Conservation (phyloP, 2,797 vertebrate species). For the Brachyrhaphis roseni region DNA sequence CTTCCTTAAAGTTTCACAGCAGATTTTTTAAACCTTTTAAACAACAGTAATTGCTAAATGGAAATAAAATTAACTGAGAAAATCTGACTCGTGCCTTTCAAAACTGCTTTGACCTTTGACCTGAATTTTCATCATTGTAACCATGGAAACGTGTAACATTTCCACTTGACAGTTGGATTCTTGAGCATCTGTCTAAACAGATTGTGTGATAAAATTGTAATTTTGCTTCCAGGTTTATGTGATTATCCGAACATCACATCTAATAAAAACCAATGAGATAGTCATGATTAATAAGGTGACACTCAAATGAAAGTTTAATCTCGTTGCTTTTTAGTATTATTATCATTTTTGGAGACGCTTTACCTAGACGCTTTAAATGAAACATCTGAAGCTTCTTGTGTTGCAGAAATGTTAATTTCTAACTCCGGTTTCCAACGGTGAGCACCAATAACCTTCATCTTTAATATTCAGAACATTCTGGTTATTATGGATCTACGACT, state of each 20-base stretch:
- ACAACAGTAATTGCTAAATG: too few relatives aligned
- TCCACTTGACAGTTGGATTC: neutral
- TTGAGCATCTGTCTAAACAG: neutral
- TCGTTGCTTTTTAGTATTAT: neutral
- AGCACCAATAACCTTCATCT: slow-evolving; percentile 47
- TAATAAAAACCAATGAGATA: neutral
- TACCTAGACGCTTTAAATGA: slow-evolving; percentile 6
- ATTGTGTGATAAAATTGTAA: neutral
- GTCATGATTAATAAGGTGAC: neutral
- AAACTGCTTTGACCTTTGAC: neutral
- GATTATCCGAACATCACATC: neutral
- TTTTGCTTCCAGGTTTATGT: neutral
- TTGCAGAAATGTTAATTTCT: slow-evolving; percentile 39
- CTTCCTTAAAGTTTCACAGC: too few relatives aligned
- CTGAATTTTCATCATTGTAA: neutral
- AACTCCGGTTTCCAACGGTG: slow-evolving; percentile 35
- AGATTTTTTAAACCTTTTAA: too few relatives aligned
- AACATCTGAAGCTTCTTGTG: slow-evolving; percentile 18
- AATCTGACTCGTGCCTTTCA: neutral
- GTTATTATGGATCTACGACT: slow-evolving; percentile 60
- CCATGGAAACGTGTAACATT: neutral
- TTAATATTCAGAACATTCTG: slow-evolving; percentile 48
- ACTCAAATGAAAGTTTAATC: neutral
- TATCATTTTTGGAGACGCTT: neutral
- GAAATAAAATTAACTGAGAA: neutral